phyloP scores from a whole-genome alignment of 2,888 invertebrate genomes.

The Drosophila hawaiiensis region DNA sequence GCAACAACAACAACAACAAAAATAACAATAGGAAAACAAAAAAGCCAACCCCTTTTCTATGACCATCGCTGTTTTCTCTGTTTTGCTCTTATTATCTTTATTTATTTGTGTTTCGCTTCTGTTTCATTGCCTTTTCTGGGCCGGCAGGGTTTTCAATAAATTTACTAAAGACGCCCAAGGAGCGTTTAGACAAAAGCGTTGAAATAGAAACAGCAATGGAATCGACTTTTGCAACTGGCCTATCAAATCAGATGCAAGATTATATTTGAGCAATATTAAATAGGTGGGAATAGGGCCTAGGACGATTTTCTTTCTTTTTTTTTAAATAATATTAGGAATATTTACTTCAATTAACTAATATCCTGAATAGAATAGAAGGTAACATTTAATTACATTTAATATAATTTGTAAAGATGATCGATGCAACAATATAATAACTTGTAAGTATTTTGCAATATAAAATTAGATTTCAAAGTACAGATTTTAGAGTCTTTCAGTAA shows the following conservation, averaged over 20 bases:
- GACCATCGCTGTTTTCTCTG: conserved; percentile 14
- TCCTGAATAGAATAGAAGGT: background rate
- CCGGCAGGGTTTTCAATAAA: conserved; percentile 55
- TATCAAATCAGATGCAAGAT: background rate
- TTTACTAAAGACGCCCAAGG: conserved; percentile 38
- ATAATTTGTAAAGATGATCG: background rate
- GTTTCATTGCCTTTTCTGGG: conserved; percentile 49
- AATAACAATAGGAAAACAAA: background rate
- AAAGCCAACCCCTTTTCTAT: conserved; percentile 17
- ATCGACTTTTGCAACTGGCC: background rate
- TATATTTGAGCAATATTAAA: background rate
- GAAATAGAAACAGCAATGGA: conserved; percentile 36
- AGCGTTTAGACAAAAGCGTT: conserved; percentile 48
- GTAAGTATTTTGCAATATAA: background rate
- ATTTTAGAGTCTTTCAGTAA: background rate
- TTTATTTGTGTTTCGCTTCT: conserved; percentile 78
- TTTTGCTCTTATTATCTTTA: conserved; percentile 74
- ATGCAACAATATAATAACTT: background rate
- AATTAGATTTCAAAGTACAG: background rate
- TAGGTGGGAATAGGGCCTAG: background rate
- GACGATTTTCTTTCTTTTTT: background rate
- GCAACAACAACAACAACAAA: background rate
- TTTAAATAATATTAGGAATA: background rate
- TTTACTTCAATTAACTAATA: background rate
- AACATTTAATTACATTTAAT: background rate